phyloP scores from a whole-genome alignment of 2,113 vertebrate genomes.

The Nycticryphes semicollaris region DNA sequence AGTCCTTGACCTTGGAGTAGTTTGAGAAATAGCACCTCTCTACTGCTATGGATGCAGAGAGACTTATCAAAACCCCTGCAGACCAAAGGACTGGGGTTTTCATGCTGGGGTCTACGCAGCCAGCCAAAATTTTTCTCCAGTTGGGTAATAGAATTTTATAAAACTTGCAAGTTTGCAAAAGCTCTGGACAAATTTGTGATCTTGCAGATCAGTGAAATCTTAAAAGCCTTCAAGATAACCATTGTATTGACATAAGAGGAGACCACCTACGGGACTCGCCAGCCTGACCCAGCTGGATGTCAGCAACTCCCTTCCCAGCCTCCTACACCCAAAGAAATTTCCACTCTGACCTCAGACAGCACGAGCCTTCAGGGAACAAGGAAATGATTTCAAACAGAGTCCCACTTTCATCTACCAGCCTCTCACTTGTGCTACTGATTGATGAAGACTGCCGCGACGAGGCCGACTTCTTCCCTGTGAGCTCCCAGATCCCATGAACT shows the following conservation, averaged over 20 bases:
- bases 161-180: background rate
- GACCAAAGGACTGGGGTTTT: background rate
- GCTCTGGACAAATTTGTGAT: background rate
- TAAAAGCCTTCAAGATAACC: background rate
- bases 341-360: background rate
- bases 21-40: background rate
- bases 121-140: background rate
- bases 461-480: background rate
- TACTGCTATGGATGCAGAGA: background rate
- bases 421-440: background rate
- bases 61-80: background rate
- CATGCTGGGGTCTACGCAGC: fast-evolving
- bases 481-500: background rate
- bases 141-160: background rate
- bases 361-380: background rate
- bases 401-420: background rate
- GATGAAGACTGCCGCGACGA: background rate
- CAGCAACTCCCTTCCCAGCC: background rate
- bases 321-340: background rate
- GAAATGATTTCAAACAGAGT: background rate
- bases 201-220: background rate
- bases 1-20: background rate
- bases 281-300: background rate
- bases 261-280: background rate
- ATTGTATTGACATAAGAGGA: background rate